Evolutionary conservation across 2,888 invertebrate genomes (phyloP), one percentile per base, ranked within the genome.

Genomic region (Gryllus longicercus): DNA sequence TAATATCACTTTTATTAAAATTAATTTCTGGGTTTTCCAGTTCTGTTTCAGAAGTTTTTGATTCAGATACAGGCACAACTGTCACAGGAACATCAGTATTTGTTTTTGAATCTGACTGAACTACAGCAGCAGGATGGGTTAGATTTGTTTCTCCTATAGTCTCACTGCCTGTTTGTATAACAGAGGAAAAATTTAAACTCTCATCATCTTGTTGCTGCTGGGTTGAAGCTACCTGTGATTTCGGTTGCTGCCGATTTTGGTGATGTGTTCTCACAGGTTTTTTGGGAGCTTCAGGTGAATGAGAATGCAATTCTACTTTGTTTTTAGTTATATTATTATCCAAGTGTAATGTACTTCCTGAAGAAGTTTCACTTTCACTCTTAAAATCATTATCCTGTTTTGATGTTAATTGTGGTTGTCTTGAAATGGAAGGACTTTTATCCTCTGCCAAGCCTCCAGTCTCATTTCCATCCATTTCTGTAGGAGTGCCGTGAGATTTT

Each of bases 391-490:
- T 38, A 38, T 5, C 38, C 5, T 38, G 38, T 38, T 38, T 38
- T 38, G 38, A 38, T 38, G 38, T 38, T 38, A 38, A 38, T 38
- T 38, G 38, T 38, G 38, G 0, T 38, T 38, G 38, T 5, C 5
- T 38, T 38, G 38, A 38, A 38, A 38, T 5, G 5, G 38, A 38
- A 38, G 25, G 38, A 38, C 8, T 38, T 38, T 63, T 49, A 50
- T 74, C 50, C 79, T 75, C 49, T 76, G 38, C 76, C 49, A 16
- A 14, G 50, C 76, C 38, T 25, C 18, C 38, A 21, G 11, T 76
- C 50, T 79, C 79, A 21, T 79, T 79, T 16, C 79, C 79, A 50
- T 79, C 75, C 79, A 79, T 79, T 50, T 75, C 49, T n/a, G 50
- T 23, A 16, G 74, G 23, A n/a, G 50, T 14, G 4, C 49, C 23